phyloP scores from a whole-genome alignment of 2,888 invertebrate species.

The Perithous albicinctus region DNA sequence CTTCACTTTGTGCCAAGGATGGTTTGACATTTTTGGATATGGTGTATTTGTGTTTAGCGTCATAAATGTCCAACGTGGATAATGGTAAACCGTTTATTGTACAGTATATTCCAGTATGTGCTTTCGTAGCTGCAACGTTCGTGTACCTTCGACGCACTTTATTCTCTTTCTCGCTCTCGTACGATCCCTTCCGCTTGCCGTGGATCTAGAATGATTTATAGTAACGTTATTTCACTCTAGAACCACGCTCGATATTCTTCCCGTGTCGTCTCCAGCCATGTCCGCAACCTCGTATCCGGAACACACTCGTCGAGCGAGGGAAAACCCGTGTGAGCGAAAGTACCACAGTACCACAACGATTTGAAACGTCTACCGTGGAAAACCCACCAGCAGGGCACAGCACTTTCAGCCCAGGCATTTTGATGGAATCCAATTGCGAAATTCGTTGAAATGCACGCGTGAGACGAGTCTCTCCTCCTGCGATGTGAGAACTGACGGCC shows the following conservation, averaged over 20 bases:
- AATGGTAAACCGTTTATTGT: conserved; percentile 9
- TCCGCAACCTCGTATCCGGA: conserved; percentile 12
- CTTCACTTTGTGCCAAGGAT: too few species aligned
- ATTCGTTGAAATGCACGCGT: conserved; percentile 19
- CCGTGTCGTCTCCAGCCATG: conserved; percentile 32
- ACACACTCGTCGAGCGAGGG: conserved; percentile 1
- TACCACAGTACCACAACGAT: neutral
- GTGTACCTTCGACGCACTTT: conserved; percentile 17
- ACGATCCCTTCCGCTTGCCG: neutral
- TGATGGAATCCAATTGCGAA: conserved; percentile 39
- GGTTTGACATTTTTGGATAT: too few species aligned
- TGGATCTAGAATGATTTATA: conserved; percentile 53
- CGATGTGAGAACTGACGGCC: neutral
- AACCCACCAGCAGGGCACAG: neutral
- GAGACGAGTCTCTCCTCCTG: neutral
- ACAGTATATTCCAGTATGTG: too few species aligned
- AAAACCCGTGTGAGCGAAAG: neutral
- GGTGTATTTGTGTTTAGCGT: conserved; percentile 1
- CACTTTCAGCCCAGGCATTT: conserved; percentile 12
- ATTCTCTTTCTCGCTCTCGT: neutral
- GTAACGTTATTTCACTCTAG: conserved; percentile 40
- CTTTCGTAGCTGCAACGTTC: conserved; percentile 46
- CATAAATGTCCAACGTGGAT: conserved; percentile 22
- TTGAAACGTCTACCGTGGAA: conserved; percentile 23
- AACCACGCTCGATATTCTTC: conserved; percentile 57